A percentile compares a stretch with the other conserved stretches of the same genome.
Conservation (phyloP, 1,140 invertebrate species). For the Eulimnadia texana region DNA sequence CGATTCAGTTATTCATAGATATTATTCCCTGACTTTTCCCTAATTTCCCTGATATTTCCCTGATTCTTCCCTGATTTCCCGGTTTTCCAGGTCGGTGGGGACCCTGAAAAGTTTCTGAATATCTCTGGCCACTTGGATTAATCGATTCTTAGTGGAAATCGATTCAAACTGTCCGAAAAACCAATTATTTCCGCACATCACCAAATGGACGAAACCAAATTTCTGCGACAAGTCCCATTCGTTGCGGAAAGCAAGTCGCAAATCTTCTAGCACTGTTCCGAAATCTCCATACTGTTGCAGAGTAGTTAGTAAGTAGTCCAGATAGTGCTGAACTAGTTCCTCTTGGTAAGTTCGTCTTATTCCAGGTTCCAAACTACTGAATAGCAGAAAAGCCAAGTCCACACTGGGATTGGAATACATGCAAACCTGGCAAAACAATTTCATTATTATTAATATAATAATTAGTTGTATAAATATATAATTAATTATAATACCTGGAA, state of each 20-base stretch:
- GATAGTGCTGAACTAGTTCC: background rate
- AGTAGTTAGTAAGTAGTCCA: background rate
- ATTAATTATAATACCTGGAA: background rate
- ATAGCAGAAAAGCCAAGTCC: slow-evolving; percentile 8
- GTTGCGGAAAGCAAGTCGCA: background rate
- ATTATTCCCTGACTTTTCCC: no score
- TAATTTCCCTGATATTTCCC: no score
- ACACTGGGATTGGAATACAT: background rate
- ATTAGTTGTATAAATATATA: background rate
- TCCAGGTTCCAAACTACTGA: slow-evolving; percentile 6
- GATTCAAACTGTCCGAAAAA: background rate
- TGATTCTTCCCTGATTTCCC: no score
- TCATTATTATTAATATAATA: background rate
- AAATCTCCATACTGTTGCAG: background rate
- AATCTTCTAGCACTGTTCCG: background rate
- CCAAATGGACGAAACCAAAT: background rate
- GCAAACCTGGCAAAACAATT: background rate
- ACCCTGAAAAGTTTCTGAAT: no score
- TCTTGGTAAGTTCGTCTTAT: background rate
- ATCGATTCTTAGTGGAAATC: background rate
- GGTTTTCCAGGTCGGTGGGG: no score
- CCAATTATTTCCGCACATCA: slow-evolving; percentile 5
- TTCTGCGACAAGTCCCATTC: background rate
- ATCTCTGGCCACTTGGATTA: background rate
- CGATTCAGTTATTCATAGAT: no score